Evolutionary conservation across 2,888 invertebrate genomes (phyloP), one percentile per base, ranked within the genome.

Genomic region (Slavum lentiscoides): DNA sequence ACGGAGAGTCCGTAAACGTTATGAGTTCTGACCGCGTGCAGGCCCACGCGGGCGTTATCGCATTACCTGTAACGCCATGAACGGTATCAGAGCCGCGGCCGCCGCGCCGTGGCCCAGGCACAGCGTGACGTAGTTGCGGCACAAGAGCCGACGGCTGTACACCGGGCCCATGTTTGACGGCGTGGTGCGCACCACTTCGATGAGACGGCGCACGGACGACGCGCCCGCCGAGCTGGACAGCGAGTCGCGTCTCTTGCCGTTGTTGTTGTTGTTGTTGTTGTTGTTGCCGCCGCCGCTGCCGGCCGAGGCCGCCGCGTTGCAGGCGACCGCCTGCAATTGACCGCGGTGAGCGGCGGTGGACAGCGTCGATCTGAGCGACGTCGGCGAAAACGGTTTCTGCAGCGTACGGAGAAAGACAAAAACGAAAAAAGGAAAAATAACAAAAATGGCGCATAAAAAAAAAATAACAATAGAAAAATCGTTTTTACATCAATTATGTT

Each of bases 141-240:
- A 84, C 61, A 86, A 84, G 62, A 85, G 83, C 21, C 84, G 83
- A 8, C 85, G 84, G 9, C 85, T 85, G 83, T 86, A 86, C 43
- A 85, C 83, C 3, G 86, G 86, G 1, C 85, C 85, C 67, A 84
- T 82, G 59, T 84, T 84, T 55, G 86, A 85, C 9, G 85, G 85
- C 9, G 85, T 85, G 17, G 85, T 84, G 7, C 85, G 83, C 6
- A 85, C 90, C 21, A 88, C 88, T 0, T 92, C 91, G 75, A 94
- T 89, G 19, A 94, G 88, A 0, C 93, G 89, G 6, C 93, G 89
- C 15, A 94, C 93, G 1, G 94, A 94, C 0, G 92, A 92, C 0
- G 92, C 92, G 1, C 93, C 93, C 53, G 92, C 91, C 0, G 92
- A 92, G 72, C 92, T 92, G 43, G 91, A 90, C 76, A 91, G 89